phyloP scores from a whole-genome alignment of 2,113 vertebrate species.

The Onychostruthus taczanowskii region DNA sequence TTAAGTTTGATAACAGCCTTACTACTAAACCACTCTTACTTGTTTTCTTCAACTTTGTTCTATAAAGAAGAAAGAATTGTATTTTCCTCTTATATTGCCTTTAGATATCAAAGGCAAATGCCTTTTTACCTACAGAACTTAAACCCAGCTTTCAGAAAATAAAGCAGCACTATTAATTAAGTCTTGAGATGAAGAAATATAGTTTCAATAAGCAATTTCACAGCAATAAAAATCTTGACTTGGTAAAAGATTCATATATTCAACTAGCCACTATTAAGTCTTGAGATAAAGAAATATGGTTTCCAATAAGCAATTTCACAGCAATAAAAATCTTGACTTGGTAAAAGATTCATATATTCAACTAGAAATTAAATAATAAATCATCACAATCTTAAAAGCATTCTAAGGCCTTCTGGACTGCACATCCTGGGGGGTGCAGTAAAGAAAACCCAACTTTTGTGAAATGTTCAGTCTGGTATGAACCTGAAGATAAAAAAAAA shows the following conservation, averaged over 20 bases:
- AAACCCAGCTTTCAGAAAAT: neutral
- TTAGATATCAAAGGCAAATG: neutral
- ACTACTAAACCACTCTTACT: neutral
- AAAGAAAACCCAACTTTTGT: neutral
- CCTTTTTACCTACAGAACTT: neutral
- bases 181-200: neutral
- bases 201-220: neutral
- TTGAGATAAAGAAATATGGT: neutral
- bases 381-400: neutral
- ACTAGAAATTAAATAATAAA: neutral
- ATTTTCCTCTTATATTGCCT: neutral
- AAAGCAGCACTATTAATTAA: neutral
- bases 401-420: neutral
- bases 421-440: accelerated
- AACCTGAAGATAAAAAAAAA: neutral
- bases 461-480: neutral
- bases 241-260: neutral
- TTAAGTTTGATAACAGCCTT: neutral
- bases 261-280: neutral
- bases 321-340: neutral
- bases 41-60: neutral
- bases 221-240: neutral
- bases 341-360: neutral
- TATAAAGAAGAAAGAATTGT: neutral
- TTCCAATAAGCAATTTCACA: neutral